Evolutionary conservation across 2,797 vertebrate genomes (phyloP), one percentile per base, ranked within the genome.

Genomic region (Hipposideros larvatus): DNA sequence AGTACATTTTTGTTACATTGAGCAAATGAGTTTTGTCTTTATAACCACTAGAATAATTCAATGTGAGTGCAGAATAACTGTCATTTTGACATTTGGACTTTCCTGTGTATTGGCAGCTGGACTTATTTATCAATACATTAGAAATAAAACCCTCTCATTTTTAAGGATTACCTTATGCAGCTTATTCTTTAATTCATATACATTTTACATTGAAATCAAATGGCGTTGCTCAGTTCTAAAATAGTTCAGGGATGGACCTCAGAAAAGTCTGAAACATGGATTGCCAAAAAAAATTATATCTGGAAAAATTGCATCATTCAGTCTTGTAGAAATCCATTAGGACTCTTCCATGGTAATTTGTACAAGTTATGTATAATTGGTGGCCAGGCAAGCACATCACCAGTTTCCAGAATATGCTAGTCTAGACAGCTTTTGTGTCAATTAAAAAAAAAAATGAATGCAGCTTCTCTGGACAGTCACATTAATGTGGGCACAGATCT

Each of bases 141-240:
- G 66, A 91, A 95, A 74, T 63, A 68, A 89, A 66, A 57, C 28
- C 10, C 2, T 87, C 26, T 83, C 11, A 57, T 82, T 95, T 95
- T 48, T 70, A 37, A 3, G 46, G 71, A 83, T 74, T 83, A 51
- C 21, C 74, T 74, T 53, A 14, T 74, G 2, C 24, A 78, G 48
- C 4, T 55, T 63, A 73, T 53, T 85, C 31, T 51, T 89, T 68
- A 77, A 87, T 88, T 78, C 34, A 68, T 6, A 22, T 65, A 65
- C 31, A 22, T 63, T 65, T 65, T 13, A 48, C 28, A 84, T 5
- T 53, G 22, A 71, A 83, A 83, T 89, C 0, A 31, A 84, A 77
- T 66, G 53, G 0, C 31, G 43, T 51, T 85, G 16, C 7, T 95
- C 3, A 78, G n/a, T 19, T 89, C 34, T 59, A 61, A 92, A 94